Evolutionary conservation across 2,888 invertebrate species (phyloP).

Genomic region (Hermaeophaga mercurialis): DNA sequence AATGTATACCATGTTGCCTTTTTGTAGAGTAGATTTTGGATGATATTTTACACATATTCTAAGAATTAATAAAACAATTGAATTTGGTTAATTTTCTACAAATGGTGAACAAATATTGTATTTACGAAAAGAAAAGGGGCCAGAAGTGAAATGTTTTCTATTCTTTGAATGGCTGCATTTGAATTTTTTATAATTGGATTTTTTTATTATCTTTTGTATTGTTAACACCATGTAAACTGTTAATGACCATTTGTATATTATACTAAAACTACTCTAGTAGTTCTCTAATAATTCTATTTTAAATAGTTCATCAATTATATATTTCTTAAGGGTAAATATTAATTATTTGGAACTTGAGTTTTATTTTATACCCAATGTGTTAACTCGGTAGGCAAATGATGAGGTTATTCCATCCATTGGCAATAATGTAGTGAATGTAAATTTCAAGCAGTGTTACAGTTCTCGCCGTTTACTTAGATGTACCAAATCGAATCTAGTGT

Average conservation of each 20-base stretch:
- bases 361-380: slow-evolving; percentile 6
- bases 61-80: slow-evolving; percentile 35
- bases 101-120: slow-evolving; percentile 28
- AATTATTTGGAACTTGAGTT: slow-evolving; percentile 40
- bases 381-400: no score
- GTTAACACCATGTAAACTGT: slow-evolving; percentile 21
- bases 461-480: no score
- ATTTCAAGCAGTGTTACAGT: no score
- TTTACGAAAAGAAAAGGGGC: slow-evolving; percentile 1
- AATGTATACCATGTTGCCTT: slow-evolving; percentile 51
- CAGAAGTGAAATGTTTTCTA: slow-evolving; percentile 17
- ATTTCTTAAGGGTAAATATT: slow-evolving; percentile 42
- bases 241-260: slow-evolving; percentile 42
- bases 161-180: slow-evolving; percentile 18
- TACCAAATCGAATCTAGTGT: no score
- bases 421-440: no score
- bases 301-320: slow-evolving; percentile 43
- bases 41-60: slow-evolving; percentile 48
- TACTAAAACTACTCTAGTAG: slow-evolving; percentile 36
- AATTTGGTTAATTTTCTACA: slow-evolving; percentile 36
- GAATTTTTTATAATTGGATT: slow-evolving; percentile 8
- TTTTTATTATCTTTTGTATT: slow-evolving; percentile 14
- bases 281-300: slow-evolving; percentile 41
- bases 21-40: slow-evolving; percentile 47
- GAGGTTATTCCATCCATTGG: no score